phyloP scores from a whole-genome alignment of 2,888 invertebrate genomes.

The Platerodrilus igneus region DNA sequence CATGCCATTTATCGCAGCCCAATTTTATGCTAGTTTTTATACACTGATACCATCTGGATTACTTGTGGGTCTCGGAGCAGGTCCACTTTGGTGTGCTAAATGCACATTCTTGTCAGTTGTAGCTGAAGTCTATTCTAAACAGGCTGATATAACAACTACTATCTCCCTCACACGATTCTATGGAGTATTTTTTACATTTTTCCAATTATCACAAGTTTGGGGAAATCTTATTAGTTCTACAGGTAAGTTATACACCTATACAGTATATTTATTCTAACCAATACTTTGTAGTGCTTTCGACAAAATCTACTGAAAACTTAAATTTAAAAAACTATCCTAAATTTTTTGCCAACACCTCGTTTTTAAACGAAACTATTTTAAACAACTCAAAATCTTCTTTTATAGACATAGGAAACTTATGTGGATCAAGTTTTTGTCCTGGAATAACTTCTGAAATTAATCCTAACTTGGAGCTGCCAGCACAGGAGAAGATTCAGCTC shows the following conservation, averaged over 20 bases:
- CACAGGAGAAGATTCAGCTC: conserved; percentile 66
- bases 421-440: conserved; percentile 73
- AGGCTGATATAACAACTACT: conserved; percentile 65
- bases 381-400: too few species aligned
- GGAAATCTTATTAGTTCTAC: conserved; percentile 87
- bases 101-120: conserved; percentile 88
- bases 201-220: conserved; percentile 91
- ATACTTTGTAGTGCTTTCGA: conserved; percentile 44
- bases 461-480: conserved; percentile 68
- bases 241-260: too few species aligned
- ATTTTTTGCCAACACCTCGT: too few species aligned
- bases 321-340: too few species aligned
- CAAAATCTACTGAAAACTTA: conserved; percentile 14
- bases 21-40: conserved; percentile 82
- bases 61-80: conserved; percentile 82
- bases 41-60: conserved; percentile 80
- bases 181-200: conserved; percentile 94
- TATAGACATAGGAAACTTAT: conserved; percentile 47
- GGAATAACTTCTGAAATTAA: conserved; percentile 41
- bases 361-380: too few species aligned
- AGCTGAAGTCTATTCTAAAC: conserved; percentile 70
- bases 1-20: conserved; percentile 85
- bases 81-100: conserved; percentile 93
- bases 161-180: conserved; percentile 87
- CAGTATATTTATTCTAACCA: too few species aligned